These are phyloP conservation scores for Apostichopus japonicus DNA, from an alignment of 35 echinoderm and acorn worm species.

Conservation along the genomic window DNA sequence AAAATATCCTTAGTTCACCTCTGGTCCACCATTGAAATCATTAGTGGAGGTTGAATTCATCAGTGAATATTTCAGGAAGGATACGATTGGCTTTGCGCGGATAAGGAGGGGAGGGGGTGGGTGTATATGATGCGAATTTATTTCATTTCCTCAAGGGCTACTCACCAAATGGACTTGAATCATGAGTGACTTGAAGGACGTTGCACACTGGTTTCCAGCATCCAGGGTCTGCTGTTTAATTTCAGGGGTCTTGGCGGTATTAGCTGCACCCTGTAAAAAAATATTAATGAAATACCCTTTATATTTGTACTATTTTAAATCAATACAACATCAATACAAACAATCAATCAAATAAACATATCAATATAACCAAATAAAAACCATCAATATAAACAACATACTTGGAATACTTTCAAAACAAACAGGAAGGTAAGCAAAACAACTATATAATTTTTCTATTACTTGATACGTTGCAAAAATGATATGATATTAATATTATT, in stretches of 20 bases:
- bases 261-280: conserved; percentile 18
- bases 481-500: no score
- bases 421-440: no score
- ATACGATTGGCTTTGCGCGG: neutral
- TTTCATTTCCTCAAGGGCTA: neutral
- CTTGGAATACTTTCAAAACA: no score
- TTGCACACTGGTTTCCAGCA: conserved; percentile 39
- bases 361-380: neutral
- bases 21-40: no score
- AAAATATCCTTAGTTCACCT: no score
- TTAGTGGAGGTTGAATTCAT: no score
- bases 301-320: neutral
- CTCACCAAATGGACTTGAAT: conserved; percentile 38
- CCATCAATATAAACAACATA: no score
- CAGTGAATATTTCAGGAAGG: neutral
- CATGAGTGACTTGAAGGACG: conserved; percentile 27
- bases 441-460: no score
- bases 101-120: neutral
- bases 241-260: conserved; percentile 18
- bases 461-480: no score
- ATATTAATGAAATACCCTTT: neutral
- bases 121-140: neutral
- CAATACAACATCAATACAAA: neutral
- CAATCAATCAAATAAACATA: neutral
- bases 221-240: conserved; percentile 14